Evolutionary conservation across 2,113 vertebrate genomes (phyloP).

Genomic region (Platichthys flesus): DNA sequence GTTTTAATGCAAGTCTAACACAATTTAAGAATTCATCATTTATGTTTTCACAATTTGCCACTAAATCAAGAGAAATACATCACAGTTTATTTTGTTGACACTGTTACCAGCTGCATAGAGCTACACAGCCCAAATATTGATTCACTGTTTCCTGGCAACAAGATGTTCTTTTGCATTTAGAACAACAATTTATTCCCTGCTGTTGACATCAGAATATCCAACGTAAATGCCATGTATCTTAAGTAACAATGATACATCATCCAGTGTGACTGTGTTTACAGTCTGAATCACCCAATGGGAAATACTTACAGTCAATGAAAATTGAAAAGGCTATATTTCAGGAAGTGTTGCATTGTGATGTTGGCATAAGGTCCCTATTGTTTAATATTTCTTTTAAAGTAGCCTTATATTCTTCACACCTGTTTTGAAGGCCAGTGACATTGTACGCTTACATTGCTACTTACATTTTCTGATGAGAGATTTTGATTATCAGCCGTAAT

Average conservation of each 20-base stretch:
- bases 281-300: not conserved
- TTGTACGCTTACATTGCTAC: too few species aligned
- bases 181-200: not conserved
- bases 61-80: not conserved
- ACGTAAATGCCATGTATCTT: not conserved
- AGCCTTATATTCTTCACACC: too few species aligned
- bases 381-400: too few species aligned
- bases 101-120: too few species aligned
- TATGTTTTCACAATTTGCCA: not conserved
- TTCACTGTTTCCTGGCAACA: constrained; percentile 11
- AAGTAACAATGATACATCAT: not conserved
- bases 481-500: too few species aligned
- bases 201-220: not conserved
- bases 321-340: not conserved
- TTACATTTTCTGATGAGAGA: too few species aligned
- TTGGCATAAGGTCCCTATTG: too few species aligned
- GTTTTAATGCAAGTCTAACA: not conserved
- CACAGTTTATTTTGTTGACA: not conserved
- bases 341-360: not conserved
- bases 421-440: too few species aligned
- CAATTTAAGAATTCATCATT: not conserved
- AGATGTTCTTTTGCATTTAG: constrained; percentile 12
- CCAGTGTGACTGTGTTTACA: not conserved
- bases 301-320: not conserved
- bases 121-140: not conserved